These are phyloP conservation scores for Allolobophora icterica DNA, from an alignment of 2,888 invertebrate genomes.

Conservation along the genomic window DNA sequence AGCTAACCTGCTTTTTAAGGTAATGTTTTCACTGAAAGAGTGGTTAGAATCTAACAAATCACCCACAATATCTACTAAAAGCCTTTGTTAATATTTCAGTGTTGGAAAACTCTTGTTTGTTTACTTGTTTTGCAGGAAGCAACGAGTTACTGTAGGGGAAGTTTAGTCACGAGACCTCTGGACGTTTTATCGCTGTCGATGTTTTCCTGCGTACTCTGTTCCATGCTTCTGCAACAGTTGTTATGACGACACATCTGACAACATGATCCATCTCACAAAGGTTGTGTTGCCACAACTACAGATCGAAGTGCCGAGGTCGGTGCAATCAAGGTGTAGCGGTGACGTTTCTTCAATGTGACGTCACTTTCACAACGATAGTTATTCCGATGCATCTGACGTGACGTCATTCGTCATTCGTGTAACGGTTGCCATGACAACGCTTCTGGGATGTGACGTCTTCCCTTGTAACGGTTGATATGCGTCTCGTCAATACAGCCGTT, in stretches of 20 bases:
- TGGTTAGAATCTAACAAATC: too few relatives aligned
- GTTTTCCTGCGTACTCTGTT: not conserved
- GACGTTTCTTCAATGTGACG: not conserved
- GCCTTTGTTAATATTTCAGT: not conserved
- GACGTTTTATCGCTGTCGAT: not conserved
- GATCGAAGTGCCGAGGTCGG: not conserved
- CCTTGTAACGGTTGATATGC: not conserved
- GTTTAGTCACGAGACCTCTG: not conserved
- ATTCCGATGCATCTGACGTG: not conserved
- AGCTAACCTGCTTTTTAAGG: too few relatives aligned
- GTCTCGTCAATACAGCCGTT: not conserved
- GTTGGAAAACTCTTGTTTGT: not conserved
- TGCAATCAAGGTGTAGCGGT: not conserved
- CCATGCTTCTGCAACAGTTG: not conserved
- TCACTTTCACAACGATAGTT: too few relatives aligned
- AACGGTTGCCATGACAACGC: not conserved
- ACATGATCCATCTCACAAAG: too few relatives aligned
- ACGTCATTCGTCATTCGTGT: not conserved
- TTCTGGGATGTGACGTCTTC: not conserved
- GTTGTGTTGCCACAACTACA: not conserved
- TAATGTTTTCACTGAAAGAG: too few relatives aligned
- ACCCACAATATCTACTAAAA: too few relatives aligned
- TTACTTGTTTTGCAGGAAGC: not conserved
- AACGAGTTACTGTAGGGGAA: conserved; percentile 4
- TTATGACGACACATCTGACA: not conserved